Evolutionary conservation across 1,140 invertebrate genomes (phyloP), one percentile per base, ranked within the genome.

Genomic region (Caenorhabditis remanei): DNA sequence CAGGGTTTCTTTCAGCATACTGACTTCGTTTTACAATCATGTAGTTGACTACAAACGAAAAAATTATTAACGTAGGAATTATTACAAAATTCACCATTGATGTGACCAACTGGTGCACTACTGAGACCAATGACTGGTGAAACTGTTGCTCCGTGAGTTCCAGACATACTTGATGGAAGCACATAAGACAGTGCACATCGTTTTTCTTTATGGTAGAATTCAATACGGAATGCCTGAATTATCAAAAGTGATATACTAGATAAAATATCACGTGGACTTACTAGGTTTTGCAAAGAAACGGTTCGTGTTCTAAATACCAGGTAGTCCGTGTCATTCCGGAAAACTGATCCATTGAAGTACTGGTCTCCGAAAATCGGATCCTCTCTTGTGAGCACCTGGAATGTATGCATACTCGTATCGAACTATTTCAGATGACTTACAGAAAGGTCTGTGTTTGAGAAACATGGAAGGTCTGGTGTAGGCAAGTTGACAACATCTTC

Each of bases 341-440:
- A 89, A 32, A 89, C 67, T 2, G 83, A 84, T 71, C 89, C 89
- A 65, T 88, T 87, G 43, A 63, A 67, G 24, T 89, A 84, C 83
- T 89, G 89, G 19, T 89, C 88, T 32, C 84, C 85, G 24, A 89
- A 89, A 40, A 84, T 83, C 2, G 89, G 89, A 71, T 89, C 88
- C 7, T 82, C 71, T 84, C 85, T 84, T n/a, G 89, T 88, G 14
- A 89, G 63, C 8, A 89, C 85, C 88, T 89, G n/a, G 1, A 86
- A 89, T 32, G 3, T 53, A 53, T 58, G 58, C 16, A 43, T 0
- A 7, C n/a, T 19, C n/a, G 13, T 2, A 14, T 16, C 16, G n/a
- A 56, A 63, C 16, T n/a, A 9, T 58, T 58, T 61, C 40, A 0
- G 21, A 53, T n/a, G 8, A 55, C 84, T 53, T 40, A 89, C 89